These are phyloP conservation scores for Lucinisca nassula DNA, from an alignment of 2,888 invertebrate species.

Conservation along the genomic window DNA sequence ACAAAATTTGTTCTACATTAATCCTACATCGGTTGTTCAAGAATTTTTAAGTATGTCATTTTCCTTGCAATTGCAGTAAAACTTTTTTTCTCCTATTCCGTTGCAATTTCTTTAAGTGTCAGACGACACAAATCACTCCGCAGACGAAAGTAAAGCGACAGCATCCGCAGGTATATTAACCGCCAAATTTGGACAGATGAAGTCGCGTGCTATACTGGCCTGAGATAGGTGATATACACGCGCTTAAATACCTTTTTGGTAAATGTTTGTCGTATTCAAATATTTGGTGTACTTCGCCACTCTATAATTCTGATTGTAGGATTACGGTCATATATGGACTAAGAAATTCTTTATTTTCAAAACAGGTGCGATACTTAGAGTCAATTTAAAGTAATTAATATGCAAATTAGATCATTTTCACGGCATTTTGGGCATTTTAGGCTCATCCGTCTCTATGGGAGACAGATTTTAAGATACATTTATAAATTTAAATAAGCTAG, in stretches of 20 bases:
- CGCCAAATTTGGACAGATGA: neutral
- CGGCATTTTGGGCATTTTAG: neutral
- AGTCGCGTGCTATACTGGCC: neutral
- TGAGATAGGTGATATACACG: slow-evolving; percentile 2
- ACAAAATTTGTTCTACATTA: too few species aligned
- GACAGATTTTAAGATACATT: neutral
- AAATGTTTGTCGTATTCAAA: neutral
- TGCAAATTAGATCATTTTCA: neutral
- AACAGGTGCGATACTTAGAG: neutral
- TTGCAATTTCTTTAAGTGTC: too few species aligned
- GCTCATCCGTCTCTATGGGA: neutral
- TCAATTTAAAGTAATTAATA: neutral
- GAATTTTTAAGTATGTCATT: neutral
- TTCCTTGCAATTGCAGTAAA: neutral
- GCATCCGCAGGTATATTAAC: neutral
- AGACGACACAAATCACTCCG: neutral
- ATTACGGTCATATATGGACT: neutral
- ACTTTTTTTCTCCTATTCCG: neutral
- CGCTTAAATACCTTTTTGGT: neutral
- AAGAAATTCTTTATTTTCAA: neutral
- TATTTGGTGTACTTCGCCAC: neutral
- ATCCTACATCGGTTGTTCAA: too few species aligned
- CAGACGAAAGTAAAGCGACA: neutral
- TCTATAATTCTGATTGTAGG: neutral
- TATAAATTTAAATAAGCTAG: neutral